These are phyloP conservation scores for Tympanuchus pallidicinctus DNA, from an alignment of 2,113 vertebrate species.

Conservation along the genomic window DNA sequence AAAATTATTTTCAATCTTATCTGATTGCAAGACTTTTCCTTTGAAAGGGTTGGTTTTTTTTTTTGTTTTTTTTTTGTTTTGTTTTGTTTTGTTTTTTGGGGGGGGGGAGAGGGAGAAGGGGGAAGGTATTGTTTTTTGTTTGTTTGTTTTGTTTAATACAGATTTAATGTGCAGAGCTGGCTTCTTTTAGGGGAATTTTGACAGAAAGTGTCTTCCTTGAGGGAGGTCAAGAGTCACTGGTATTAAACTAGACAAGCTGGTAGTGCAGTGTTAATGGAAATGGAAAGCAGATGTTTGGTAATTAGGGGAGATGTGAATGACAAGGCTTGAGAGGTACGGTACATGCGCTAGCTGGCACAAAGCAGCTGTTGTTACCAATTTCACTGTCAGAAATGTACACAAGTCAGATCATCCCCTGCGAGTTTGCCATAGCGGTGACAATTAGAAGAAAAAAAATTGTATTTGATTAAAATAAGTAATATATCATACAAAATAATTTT, in stretches of 20 bases:
- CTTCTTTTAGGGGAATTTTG: constrained; percentile 84
- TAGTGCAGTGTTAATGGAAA: constrained; percentile 93
- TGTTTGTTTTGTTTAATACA: constrained; percentile 10
- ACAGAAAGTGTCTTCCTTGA: constrained; percentile 89
- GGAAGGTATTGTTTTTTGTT: not conserved
- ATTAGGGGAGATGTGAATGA: constrained; percentile 99
- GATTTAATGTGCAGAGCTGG: constrained; percentile 66
- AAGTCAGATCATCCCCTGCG: constrained; percentile 91
- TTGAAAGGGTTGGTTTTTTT: not conserved
- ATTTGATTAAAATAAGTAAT: constrained; percentile 83
- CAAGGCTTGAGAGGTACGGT: constrained; percentile 92
- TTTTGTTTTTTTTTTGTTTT: not conserved
- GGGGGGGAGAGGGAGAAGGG: too few relatives aligned
- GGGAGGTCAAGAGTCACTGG: constrained; percentile 95
- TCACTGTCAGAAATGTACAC: constrained; percentile 93
- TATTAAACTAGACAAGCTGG: constrained; percentile 97
- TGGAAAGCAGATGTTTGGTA: constrained; percentile 99
- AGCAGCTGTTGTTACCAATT: constrained; percentile 93
- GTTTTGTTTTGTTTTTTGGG: not conserved
- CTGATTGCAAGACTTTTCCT: constrained; percentile 42
- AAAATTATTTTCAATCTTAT: constrained; percentile 41
- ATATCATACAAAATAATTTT: constrained; percentile 60
- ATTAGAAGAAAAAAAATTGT: constrained; percentile 77
- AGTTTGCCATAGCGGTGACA: constrained; percentile 81
- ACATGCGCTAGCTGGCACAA: constrained; percentile 90